phyloP scores from a whole-genome alignment of 1,140 invertebrate genomes.

The Acromyrmex heyeri region DNA sequence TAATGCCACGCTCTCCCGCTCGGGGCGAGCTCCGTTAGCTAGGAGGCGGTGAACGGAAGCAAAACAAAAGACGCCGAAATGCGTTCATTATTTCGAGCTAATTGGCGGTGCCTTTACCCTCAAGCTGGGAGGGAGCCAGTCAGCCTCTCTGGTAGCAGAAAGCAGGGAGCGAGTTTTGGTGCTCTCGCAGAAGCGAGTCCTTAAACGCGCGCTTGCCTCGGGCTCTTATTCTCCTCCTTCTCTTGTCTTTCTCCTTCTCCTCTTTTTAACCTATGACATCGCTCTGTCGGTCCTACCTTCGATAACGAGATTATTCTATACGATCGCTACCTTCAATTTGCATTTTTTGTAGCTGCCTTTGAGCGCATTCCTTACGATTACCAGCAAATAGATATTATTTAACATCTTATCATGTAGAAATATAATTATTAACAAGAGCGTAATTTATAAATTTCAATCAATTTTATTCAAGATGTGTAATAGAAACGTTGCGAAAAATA shows the following conservation, averaged over 20 bases:
- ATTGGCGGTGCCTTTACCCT: slow-evolving; percentile 86
- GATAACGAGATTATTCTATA: slow-evolving; percentile 72
- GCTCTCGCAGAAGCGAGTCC: slow-evolving; percentile 70
- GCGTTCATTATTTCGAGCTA: slow-evolving; percentile 87
- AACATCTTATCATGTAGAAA: background rate
- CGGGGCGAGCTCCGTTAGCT: slow-evolving; percentile 80
- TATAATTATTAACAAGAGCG: background rate
- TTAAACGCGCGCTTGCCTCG: slow-evolving; percentile 69
- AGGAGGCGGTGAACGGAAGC: slow-evolving; percentile 81
- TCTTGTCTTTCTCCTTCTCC: background rate
- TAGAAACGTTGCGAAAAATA: background rate
- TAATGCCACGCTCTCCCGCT: slow-evolving; percentile 81
- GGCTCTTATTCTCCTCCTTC: slow-evolving; percentile 47
- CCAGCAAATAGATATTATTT: background rate
- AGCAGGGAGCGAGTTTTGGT: slow-evolving; percentile 57
- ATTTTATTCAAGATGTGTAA: background rate
- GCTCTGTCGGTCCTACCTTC: slow-evolving; percentile 10
- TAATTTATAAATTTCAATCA: background rate
- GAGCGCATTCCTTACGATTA: background rate
- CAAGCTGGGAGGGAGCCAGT: slow-evolving; percentile 75
- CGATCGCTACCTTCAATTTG: slow-evolving; percentile 43
- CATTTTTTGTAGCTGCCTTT: slow-evolving; percentile 7
- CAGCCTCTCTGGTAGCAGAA: slow-evolving; percentile 72
- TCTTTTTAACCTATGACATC: slow-evolving; percentile 68
- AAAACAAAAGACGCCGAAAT: slow-evolving; percentile 86